These are phyloP conservation scores for Cromileptes altivelis DNA, from an alignment of 2,113 vertebrate species.

Conservation along the genomic window DNA sequence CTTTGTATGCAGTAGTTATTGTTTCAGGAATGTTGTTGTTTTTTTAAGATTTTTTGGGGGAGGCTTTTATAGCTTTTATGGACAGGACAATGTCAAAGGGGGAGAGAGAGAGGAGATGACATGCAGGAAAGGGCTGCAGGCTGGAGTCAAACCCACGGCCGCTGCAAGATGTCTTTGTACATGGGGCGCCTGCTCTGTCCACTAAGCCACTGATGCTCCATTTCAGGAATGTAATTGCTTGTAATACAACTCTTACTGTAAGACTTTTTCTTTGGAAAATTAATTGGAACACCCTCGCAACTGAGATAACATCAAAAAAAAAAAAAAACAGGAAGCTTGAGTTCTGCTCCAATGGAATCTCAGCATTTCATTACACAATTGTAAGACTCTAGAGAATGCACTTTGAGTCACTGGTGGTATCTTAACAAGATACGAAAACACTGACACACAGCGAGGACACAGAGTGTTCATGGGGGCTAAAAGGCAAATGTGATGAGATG, in stretches of 20 bases:
- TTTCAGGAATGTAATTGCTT: constrained; percentile 19
- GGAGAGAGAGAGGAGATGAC: too few relatives aligned
- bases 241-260: background rate
- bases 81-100: too few relatives aligned
- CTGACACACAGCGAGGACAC: background rate
- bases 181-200: too few relatives aligned
- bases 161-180: too few relatives aligned
- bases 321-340: background rate
- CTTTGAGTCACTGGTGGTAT: background rate
- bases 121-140: too few relatives aligned
- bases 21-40: constrained; percentile 30
- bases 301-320: constrained; percentile 19
- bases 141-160: too few relatives aligned
- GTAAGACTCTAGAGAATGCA: background rate
- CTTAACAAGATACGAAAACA: constrained; percentile 24
- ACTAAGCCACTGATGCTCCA: too few relatives aligned
- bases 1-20: constrained; percentile 27
- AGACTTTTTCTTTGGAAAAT: constrained; percentile 2
- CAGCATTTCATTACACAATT: constrained; percentile 10
- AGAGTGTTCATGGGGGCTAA: constrained; percentile 12
- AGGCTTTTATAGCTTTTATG: too few relatives aligned
- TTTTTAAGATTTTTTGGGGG: background rate
- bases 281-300: constrained; percentile 2
- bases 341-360: constrained; percentile 19
- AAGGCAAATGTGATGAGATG: constrained; percentile 43